Evolutionary conservation across 2,888 invertebrate genomes (phyloP).

Genomic region (Drosophila bunnanda): DNA sequence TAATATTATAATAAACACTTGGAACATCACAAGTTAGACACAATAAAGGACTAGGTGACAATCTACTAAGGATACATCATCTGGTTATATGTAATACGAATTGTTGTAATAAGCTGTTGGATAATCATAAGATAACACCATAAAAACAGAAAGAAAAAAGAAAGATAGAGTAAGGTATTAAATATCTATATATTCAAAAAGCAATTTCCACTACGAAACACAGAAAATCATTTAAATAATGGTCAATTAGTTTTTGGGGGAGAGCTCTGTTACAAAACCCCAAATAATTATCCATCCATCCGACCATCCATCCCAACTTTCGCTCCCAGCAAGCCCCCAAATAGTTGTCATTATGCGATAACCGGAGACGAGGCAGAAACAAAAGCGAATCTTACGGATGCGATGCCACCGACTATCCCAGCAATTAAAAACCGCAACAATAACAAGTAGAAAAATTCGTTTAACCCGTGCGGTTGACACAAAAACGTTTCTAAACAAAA

Average conservation of each 20-base stretch:
- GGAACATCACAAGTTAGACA: not conserved
- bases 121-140: conserved; percentile 13
- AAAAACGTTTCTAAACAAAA: conserved; percentile 47
- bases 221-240: conserved; percentile 34
- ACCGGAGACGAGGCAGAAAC: conserved; percentile 32
- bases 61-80: not conserved
- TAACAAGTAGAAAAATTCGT: conserved; percentile 41
- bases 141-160: conserved; percentile 1
- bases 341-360: conserved; percentile 69
- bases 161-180: conserved; percentile 30
- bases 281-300: conserved; percentile 58
- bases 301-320: conserved; percentile 56
- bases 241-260: conserved; percentile 50
- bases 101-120: conserved; percentile 65
- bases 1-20: not conserved
- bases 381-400: conserved; percentile 60
- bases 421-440: conserved; percentile 66
- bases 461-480: conserved; percentile 41
- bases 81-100: conserved; percentile 52
- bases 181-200: conserved; percentile 20
- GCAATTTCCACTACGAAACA: conserved; percentile 20
- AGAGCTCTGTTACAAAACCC: conserved; percentile 45
- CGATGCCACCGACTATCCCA: conserved; percentile 13
- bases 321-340: conserved; percentile 59
- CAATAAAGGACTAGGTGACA: not conserved